Conservation (phyloP, 2,113 vertebrate species). For the Poecilia latipinna region DNA sequence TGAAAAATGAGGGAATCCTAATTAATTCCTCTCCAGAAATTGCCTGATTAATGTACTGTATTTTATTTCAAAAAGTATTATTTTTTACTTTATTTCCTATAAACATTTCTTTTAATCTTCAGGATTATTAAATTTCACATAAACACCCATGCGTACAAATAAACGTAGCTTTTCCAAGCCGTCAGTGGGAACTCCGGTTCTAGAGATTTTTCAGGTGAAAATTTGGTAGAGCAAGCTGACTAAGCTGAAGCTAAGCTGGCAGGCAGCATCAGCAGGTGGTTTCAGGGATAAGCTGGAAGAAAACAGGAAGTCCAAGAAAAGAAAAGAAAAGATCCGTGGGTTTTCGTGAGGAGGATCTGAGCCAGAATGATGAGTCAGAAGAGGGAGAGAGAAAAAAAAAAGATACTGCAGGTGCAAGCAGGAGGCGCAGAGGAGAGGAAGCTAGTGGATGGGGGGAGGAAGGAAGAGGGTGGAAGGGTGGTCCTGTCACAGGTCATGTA, state of each 20-base stretch:
- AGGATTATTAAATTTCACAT: background rate
- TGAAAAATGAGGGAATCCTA: too few relatives aligned
- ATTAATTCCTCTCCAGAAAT: too few relatives aligned
- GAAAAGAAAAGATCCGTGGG: conserved; percentile 26
- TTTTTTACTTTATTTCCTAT: background rate
- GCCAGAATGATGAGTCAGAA: conserved; percentile 25
- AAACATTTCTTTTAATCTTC: too few relatives aligned
- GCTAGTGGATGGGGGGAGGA: conserved; percentile 5
- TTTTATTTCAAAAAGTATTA: too few relatives aligned
- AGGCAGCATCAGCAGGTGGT: conserved; percentile 37
- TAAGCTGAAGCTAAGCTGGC: conserved; percentile 53
- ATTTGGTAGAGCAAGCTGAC: conserved; percentile 33
- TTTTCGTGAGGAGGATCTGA: conserved; percentile 28
- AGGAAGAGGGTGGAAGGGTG: background rate
- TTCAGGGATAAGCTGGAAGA: conserved; percentile 49
- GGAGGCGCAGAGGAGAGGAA: conserved; percentile 42
- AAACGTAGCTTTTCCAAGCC: conserved; percentile 8
- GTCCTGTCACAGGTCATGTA: conserved; percentile 57
- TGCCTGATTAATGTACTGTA: too few relatives aligned
- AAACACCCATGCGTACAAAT: background rate
- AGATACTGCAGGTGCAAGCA: conserved; percentile 39
- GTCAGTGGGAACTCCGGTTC: conserved; percentile 5
- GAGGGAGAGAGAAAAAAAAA: background rate
- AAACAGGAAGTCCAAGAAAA: conserved; percentile 43
- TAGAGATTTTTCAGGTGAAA: conserved; percentile 41